Percentiles rank a stretch among this genome's conserved stretches.
phyloP scores from a whole-genome alignment of 2,113 vertebrate species.

The Capreolus pygargus region DNA sequence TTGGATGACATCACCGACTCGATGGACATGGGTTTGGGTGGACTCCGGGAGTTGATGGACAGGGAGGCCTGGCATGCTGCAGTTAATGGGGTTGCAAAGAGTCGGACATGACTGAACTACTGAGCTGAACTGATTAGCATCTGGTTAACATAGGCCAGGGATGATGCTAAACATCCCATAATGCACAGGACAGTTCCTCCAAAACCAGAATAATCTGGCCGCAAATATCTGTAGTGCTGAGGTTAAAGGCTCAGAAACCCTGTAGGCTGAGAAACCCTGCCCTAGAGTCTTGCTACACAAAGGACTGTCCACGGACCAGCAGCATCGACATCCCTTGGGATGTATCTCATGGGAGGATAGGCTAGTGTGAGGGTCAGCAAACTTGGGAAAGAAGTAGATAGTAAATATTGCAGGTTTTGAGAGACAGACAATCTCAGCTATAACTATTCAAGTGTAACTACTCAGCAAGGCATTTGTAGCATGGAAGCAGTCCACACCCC shows the following conservation, averaged over 20 bases:
- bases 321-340: not conserved
- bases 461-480: not conserved
- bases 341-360: not conserved
- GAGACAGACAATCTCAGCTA: not conserved
- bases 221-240: not conserved
- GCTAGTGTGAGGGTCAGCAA: not conserved
- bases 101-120: not conserved
- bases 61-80: not conserved
- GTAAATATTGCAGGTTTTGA: not conserved
- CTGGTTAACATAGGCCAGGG: not conserved
- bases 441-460: not conserved
- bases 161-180: not conserved
- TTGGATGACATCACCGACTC: not conserved
- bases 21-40: not conserved
- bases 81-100: not conserved
- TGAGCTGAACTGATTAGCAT: not conserved
- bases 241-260: too few relatives aligned
- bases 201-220: not conserved
- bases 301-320: not conserved
- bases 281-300: not conserved
- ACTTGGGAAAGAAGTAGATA: not conserved
- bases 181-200: too few relatives aligned
- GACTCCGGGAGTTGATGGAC: not conserved
- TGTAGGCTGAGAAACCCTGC: not conserved
- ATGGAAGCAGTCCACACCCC: not conserved